Evolutionary conservation across 2,113 vertebrate genomes (phyloP), one percentile per base, ranked within the genome.

Genomic region (Mellivora capensis): DNA sequence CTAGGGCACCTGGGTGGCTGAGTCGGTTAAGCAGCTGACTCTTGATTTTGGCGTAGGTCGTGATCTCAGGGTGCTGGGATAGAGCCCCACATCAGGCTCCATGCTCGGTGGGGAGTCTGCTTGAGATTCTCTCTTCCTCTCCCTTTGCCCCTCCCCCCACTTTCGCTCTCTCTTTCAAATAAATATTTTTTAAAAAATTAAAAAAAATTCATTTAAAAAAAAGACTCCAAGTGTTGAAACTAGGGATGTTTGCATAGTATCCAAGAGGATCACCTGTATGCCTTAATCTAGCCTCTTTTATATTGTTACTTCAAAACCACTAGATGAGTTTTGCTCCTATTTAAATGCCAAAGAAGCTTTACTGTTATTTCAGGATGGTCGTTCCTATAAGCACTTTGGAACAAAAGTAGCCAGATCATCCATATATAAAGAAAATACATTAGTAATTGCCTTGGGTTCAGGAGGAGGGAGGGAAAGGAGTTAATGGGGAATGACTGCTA

Each of bases 291-390:
- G 31, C 11, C 23, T 86, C 94, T 94, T 91, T 83, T 23, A 87
- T 76, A 94, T 62, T 61, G 17, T 69, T 62, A 85, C 42, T 90
- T 91, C 42, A 83, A 82, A 97, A 49, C 62, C 49, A 59, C 31
- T 39, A 94, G 25, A 81, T 69, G 25, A 62, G 20, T 49, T 95
- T 71, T 83, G 69, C 6, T 64, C n/a, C 67, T 77, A 17, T 62
- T 93, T 86, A 93, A 82, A 76, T 61, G 25, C 29, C 67, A 79
- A 96, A 61, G 44, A 37, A 91, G 39, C 39, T 90, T 91, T 90
- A 42, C 67, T 87, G 37, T 69, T 91, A n/a, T 47, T 54, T 79
- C 89, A 64, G 14, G 84, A 91, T 76, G 17, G 15, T 37, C 20
- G 25, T 59, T 14, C 37, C 17, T 94, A 37, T 61, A 82, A 31